Percentiles rank a stretch among this genome's conserved stretches.
Evolutionary conservation across 2,888 invertebrate genomes (phyloP).

Genomic region (Sepioteuthis lessoniana): DNA sequence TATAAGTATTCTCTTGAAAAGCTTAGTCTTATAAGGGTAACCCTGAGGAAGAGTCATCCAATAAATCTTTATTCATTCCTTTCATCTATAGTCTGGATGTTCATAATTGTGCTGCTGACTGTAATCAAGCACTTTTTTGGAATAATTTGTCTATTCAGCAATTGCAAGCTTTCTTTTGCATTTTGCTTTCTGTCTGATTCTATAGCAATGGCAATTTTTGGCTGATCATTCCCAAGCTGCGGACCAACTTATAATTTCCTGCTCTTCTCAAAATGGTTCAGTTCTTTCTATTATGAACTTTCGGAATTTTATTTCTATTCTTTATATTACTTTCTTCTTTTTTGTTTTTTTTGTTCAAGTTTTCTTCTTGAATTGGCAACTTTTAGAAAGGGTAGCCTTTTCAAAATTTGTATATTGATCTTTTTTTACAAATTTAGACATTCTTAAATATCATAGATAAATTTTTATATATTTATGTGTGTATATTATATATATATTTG

Average conservation of each 20-base stretch:
- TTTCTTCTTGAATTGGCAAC: too few species aligned
- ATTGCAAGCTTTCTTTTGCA: neutral
- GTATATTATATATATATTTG: too few species aligned
- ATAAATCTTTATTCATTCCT: neutral
- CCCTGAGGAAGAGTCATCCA: neutral
- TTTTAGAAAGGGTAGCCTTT: too few species aligned
- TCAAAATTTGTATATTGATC: too few species aligned
- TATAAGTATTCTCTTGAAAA: neutral
- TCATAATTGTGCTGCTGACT: neutral
- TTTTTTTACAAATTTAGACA: too few species aligned
- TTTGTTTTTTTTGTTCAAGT: too few species aligned
- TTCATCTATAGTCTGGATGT: neutral
- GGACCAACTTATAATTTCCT: neutral
- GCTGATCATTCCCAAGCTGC: neutral
- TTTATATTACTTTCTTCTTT: too few species aligned
- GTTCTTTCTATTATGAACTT: neutral
- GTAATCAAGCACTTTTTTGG: neutral
- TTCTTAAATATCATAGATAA: too few species aligned
- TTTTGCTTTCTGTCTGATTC: neutral
- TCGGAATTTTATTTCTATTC: neutral
- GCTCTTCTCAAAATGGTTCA: neutral
- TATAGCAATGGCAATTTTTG: neutral
- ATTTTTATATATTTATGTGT: too few species aligned
- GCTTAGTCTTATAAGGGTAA: neutral
- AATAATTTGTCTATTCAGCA: neutral